Evolutionary conservation across 2,113 vertebrate genomes (phyloP).

Genomic region (Trematomus loennbergii): DNA sequence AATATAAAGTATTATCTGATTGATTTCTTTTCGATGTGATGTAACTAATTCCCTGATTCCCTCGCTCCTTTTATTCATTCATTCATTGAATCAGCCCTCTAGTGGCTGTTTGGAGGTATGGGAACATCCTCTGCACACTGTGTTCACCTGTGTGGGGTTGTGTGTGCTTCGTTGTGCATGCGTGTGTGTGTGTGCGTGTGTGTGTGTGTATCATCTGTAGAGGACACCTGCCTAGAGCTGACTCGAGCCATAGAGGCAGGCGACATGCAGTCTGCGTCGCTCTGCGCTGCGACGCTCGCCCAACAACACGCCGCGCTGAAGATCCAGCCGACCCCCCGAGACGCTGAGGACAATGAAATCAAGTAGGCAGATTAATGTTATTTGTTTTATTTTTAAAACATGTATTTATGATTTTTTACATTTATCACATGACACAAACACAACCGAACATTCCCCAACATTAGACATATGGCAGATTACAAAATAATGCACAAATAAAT

Average conservation of each 20-base stretch:
- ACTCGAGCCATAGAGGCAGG: conserved; percentile 86
- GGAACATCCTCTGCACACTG: conserved; percentile 3
- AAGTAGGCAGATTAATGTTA: conserved; percentile 74
- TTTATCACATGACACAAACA: too few species aligned
- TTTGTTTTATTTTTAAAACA: too few species aligned
- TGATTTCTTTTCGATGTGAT: neutral
- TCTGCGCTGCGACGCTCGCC: conserved; percentile 83
- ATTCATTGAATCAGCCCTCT: conserved; percentile 30
- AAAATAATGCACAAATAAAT: too few species aligned
- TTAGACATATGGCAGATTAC: too few species aligned
- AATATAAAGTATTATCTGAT: neutral
- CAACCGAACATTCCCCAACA: too few species aligned
- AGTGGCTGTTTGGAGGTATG: conserved; percentile 27
- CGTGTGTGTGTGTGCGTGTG: neutral
- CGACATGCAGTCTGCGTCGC: conserved; percentile 83
- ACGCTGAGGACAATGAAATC: conserved; percentile 85
- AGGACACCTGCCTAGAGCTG: conserved; percentile 85
- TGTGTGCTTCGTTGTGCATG: conserved; percentile 21
- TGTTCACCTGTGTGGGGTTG: conserved; percentile 21
- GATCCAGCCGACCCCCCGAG: conserved; percentile 80
- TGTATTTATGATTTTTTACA: too few species aligned
- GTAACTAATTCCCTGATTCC: conserved; percentile 9
- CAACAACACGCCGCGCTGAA: conserved; percentile 80
- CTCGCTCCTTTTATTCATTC: conserved; percentile 24
- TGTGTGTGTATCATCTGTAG: conserved; percentile 67